A percentile compares a stretch with the other conserved stretches of the same genome.
Conservation (phyloP, 2,888 invertebrate species). For the Aspidiotus destructor region DNA sequence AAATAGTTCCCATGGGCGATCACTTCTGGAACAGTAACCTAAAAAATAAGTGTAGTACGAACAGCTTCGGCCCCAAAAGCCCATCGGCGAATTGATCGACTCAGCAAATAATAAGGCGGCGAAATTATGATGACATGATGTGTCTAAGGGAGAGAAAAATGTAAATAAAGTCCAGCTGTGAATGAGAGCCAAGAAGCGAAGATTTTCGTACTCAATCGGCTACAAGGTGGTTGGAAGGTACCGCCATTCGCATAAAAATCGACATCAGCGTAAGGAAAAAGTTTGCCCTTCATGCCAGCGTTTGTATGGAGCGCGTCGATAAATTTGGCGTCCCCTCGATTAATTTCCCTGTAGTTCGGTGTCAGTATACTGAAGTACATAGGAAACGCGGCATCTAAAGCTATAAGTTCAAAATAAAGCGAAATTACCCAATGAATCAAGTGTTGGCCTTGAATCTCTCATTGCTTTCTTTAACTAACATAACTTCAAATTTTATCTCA, state of each 20-base stretch:
- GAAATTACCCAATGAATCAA: too few relatives aligned
- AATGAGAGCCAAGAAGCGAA: too few relatives aligned
- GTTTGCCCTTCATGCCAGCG: slow-evolving; percentile 38
- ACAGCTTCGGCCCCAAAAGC: slow-evolving; percentile 52
- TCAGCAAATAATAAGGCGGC: slow-evolving; percentile 53
- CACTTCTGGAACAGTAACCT: slow-evolving; percentile 40
- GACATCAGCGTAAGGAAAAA: slow-evolving; percentile 37
- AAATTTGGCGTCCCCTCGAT: slow-evolving; percentile 36
- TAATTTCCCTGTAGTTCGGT: too few relatives aligned
- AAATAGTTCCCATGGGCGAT: slow-evolving; percentile 44
- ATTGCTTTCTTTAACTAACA: too few relatives aligned
- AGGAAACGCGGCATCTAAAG: too few relatives aligned
- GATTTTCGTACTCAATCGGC: too few relatives aligned
- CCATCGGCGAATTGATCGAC: slow-evolving; percentile 46
- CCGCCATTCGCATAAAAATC: slow-evolving; percentile 41
- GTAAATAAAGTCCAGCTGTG: neutral
- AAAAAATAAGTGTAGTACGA: slow-evolving; percentile 46
- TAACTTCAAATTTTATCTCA: too few relatives aligned
- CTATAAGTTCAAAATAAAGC: too few relatives aligned
- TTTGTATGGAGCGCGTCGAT: slow-evolving; percentile 41
- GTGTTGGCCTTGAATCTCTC: too few relatives aligned
- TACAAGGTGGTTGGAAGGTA: slow-evolving; percentile 51
- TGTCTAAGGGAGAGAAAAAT: slow-evolving; percentile 41
- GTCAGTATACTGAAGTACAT: too few relatives aligned
- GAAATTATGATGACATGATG: slow-evolving; percentile 51